phyloP scores from a whole-genome alignment of 2,113 vertebrate genomes.

The Bos taurus region DNA sequence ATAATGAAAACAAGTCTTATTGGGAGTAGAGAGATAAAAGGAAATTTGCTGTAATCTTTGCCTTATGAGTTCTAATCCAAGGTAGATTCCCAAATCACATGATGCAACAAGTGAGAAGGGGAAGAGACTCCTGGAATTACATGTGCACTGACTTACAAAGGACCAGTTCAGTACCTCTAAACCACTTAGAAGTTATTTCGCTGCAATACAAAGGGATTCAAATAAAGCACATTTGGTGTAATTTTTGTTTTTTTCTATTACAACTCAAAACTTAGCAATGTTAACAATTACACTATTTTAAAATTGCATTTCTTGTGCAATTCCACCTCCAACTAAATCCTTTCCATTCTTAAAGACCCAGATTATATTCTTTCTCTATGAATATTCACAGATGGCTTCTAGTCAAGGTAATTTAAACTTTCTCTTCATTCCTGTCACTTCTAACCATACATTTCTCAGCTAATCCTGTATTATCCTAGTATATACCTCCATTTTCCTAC shows the following conservation, averaged over 20 bases:
- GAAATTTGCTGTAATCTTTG: background rate
- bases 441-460: background rate
- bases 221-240: background rate
- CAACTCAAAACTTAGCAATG: background rate
- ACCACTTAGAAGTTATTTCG: background rate
- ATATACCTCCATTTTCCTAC: background rate
- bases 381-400: background rate
- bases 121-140: background rate
- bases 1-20: background rate
- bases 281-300: background rate
- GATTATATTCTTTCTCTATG: background rate
- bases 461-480: background rate
- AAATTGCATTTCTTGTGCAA: background rate
- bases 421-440: background rate
- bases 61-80: background rate
- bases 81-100: background rate
- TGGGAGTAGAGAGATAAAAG: background rate
- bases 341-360: conserved; percentile 26
- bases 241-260: background rate
- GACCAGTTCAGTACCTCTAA: background rate
- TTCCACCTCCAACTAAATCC: background rate
- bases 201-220: background rate
- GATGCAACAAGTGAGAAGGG: background rate
- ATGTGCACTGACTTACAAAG: background rate
- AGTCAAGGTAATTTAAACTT: background rate